A percentile compares a stretch with the other conserved stretches of the same genome.
These are phyloP conservation scores for Microplitis deprimator DNA, from an alignment of 2,888 invertebrate genomes.

Conservation along the genomic window DNA sequence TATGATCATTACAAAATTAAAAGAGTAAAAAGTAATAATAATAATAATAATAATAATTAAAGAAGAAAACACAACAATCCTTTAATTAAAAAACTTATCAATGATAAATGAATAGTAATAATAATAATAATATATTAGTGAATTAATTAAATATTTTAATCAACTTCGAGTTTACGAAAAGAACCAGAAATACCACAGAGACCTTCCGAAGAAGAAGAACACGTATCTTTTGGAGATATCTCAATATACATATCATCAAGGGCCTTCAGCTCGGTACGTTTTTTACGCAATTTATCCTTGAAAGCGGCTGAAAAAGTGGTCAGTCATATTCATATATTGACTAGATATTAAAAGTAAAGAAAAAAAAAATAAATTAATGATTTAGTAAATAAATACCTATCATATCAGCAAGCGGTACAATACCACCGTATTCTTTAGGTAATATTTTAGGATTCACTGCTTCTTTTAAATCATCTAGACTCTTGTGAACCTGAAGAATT, in stretches of 20 bases:
- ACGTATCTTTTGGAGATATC: conserved; percentile 74
- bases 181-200: conserved; percentile 85
- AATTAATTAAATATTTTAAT: conserved; percentile 71
- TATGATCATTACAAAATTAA: conserved; percentile 34
- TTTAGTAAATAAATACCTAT: conserved; percentile 74
- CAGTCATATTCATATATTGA: not conserved
- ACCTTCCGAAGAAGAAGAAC: conserved; percentile 77
- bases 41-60: conserved; percentile 9
- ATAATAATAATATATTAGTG: not conserved
- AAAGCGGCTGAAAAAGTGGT: conserved; percentile 67
- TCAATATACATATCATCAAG: conserved; percentile 85
- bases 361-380: conserved; percentile 18
- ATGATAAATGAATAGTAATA: too few species aligned
- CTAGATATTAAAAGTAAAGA: conserved; percentile 12
- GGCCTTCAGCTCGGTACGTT: conserved; percentile 78
- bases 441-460: conserved; percentile 83
- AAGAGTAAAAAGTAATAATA: conserved; percentile 9
- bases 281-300: conserved; percentile 77
- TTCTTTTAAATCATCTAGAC: conserved; percentile 80
- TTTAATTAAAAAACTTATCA: too few species aligned
- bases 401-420: conserved; percentile 85
- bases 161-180: conserved; percentile 87
- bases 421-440: conserved; percentile 92
- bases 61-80: conserved; percentile 5
- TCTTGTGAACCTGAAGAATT: conserved; percentile 79